A percentile compares a stretch with the other conserved stretches of the same genome.
Evolutionary conservation across 1,140 invertebrate genomes (phyloP).

Genomic region (Palaemon carinicauda): DNA sequence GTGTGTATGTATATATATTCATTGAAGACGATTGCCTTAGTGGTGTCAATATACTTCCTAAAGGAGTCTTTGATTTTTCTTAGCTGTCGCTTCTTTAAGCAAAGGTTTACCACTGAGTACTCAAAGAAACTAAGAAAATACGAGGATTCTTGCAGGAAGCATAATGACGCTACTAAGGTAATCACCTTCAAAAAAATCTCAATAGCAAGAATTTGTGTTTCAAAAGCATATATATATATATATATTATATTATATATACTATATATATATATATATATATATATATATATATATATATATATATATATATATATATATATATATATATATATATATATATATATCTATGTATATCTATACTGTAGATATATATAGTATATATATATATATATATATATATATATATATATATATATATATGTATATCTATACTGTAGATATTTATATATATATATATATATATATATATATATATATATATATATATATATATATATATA

Average conservation of each 20-base stretch:
- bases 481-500: not conserved
- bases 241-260: not conserved
- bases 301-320: not conserved
- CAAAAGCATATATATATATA: not conserved
- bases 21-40: not conserved
- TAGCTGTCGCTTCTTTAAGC: too few species aligned
- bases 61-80: too few species aligned
- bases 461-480: not conserved
- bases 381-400: not conserved
- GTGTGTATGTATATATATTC: not conserved
- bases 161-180: too few species aligned
- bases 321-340: not conserved
- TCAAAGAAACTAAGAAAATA: too few species aligned
- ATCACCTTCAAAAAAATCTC: too few species aligned
- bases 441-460: not conserved
- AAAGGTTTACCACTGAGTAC: too few species aligned
- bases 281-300: not conserved
- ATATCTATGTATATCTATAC: not conserved
- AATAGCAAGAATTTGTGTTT: too few species aligned
- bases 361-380: not conserved
- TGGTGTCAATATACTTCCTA: too few species aligned
- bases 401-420: not conserved
- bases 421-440: not conserved
- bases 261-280: slow-evolving; percentile 3
- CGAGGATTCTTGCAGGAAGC: too few species aligned